Base-by-base conservation (phyloP, 2,113 vertebrate genomes). In the Raja brachyura region DNA sequence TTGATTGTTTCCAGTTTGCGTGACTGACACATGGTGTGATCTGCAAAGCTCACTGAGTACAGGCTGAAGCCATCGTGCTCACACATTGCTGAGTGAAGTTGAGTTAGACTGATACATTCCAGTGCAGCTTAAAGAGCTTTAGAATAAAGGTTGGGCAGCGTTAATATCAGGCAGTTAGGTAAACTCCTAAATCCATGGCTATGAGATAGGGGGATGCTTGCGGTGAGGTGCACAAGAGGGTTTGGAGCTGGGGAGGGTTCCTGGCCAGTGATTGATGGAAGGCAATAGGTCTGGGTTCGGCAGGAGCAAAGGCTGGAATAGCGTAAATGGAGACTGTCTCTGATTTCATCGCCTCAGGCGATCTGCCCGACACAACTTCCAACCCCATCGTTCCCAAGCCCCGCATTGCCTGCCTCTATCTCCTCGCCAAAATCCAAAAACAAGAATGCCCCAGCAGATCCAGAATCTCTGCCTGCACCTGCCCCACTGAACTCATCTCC, bases 91-190 rank as follows among this genome's bases (percentile, higher is more conserved):
- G 88, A 92, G 61, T 73, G 66, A 90, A 39, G 63, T 68, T 68
- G 33, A 22, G 31, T 90, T 68, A 90, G 48, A 70, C 16, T 90
- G 18, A 25, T 70, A 70, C 63, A 73, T 90, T 73, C 88, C 66
- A 90, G 88, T 70, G 31, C 33, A 92, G 20, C 66, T 92, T 48
- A 73, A 92, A 25, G 88, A 28, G 33, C 33, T 92, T 92, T 6
- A 25, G 33, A 54, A 33, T 39, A 92, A 92, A 31, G 86, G 61
- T 61, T 66, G 31, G 85, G 85, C 85, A 88, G 18, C 1, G 33
- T 25, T 92, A 90, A 90, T 68, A 39, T 22, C 31, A 33, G 86
- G 10, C 22, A 59, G 59, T 61, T 61, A n/a, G 9, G 25, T 39
- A 73, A 92, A n/a, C 22, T 73, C 31, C 61, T 48, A 73, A 10